phyloP scores from a whole-genome alignment of 2,797 vertebrate genomes.

The Cyprinodon diabolis region DNA sequence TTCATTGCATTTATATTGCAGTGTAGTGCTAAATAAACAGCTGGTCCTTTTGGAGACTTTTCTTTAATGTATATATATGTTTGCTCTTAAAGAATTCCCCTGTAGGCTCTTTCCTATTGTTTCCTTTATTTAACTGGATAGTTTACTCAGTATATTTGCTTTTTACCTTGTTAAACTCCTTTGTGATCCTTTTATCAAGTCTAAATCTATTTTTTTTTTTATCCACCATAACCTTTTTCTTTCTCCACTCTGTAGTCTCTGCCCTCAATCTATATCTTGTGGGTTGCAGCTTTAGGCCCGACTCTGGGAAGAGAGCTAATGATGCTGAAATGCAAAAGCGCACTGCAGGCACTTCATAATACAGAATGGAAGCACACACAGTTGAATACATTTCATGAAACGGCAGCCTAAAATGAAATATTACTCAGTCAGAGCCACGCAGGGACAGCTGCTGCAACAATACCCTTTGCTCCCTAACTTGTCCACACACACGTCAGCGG shows the following conservation, averaged over 20 bases:
- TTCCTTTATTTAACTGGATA: conserved; percentile 22
- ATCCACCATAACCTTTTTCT: conserved; percentile 23
- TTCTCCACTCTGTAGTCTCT: conserved; percentile 45
- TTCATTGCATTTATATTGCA: background rate
- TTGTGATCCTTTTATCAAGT: conserved; percentile 5
- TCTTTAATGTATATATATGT: background rate
- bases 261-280: conserved; percentile 46
- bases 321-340: conserved; percentile 63
- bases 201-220: conserved; percentile 3
- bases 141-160: conserved; percentile 18
- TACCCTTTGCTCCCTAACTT: conserved; percentile 3
- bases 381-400: conserved; percentile 24
- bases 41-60: background rate
- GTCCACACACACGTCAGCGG: conserved; percentile 23
- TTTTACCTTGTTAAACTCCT: conserved; percentile 17
- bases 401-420: conserved; percentile 21
- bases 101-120: conserved; percentile 1
- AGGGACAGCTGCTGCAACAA: conserved; percentile 38
- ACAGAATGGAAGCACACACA: conserved; percentile 36
- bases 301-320: conserved; percentile 62
- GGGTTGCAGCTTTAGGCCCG: conserved; percentile 31
- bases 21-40: background rate
- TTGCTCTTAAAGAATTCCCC: conserved; percentile 1
- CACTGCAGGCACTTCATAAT: conserved; percentile 51
- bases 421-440: conserved; percentile 38